These are phyloP conservation scores for Oeneis ivallda DNA, from an alignment of 2,888 invertebrate species.

Conservation along the genomic window DNA sequence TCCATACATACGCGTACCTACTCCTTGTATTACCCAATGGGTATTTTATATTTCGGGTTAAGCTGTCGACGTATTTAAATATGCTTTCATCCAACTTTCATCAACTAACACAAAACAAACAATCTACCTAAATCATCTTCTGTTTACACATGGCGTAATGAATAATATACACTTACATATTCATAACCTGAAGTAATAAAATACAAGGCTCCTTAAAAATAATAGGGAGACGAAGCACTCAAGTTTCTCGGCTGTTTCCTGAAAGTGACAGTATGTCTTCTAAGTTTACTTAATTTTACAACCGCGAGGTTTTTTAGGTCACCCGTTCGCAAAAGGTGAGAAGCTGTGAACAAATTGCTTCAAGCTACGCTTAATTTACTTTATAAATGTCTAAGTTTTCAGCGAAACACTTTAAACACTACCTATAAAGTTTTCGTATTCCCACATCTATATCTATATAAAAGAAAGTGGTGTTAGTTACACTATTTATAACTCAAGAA, in stretches of 20 bases:
- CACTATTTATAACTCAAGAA: too few species aligned
- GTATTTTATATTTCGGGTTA: neutral
- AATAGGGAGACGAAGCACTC: slow-evolving; percentile 28
- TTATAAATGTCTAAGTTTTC: slow-evolving; percentile 67
- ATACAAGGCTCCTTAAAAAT: slow-evolving; percentile 24
- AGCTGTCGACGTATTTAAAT: slow-evolving; percentile 2
- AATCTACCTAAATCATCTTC: slow-evolving; percentile 19
- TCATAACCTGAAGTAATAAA: slow-evolving; percentile 18
- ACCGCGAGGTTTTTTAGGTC: slow-evolving; percentile 54
- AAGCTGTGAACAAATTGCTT: slow-evolving; percentile 66
- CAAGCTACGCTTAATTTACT: slow-evolving; percentile 66
- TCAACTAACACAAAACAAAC: slow-evolving; percentile 12
- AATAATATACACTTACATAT: slow-evolving; percentile 18
- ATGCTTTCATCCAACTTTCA: slow-evolving; percentile 9
- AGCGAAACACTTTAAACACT: slow-evolving; percentile 29
- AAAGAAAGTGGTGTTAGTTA: too few species aligned
- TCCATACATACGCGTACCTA: too few species aligned
- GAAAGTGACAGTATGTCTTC: slow-evolving; percentile 56
- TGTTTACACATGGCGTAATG: slow-evolving; percentile 11
- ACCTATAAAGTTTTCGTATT: slow-evolving; percentile 28
- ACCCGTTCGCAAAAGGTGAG: slow-evolving; percentile 56
- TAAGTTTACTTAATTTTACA: slow-evolving; percentile 57
- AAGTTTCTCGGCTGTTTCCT: slow-evolving; percentile 38
- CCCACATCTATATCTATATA: slow-evolving; percentile 4
- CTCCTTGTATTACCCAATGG: too few species aligned